Evolutionary conservation across 2,797 vertebrate genomes (phyloP), one percentile per base, ranked within the genome.

Genomic region (Rachycentron canadum): DNA sequence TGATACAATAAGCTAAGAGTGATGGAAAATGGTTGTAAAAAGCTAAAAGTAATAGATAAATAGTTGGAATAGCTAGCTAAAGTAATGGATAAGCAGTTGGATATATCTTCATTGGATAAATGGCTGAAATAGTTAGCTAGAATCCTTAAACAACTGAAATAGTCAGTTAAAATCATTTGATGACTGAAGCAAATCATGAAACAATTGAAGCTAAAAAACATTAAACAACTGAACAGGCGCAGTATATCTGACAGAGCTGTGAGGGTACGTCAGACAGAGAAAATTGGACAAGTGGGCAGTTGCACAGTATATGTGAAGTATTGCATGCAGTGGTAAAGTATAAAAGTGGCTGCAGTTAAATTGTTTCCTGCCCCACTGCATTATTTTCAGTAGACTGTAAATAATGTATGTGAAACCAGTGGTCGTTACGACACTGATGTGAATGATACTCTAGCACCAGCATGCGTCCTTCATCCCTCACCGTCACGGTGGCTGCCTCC

Each of bases 381-480:
- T 23, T 69, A 30, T 38, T 30, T 19, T 13, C 59, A 45, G 58
- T 7, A 4, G 9, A 55, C 36, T 47, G 57, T 78, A 71, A 67
- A 80, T 72, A 78, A 60, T 55, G 23, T 43, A 1, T 53, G 40
- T 70, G 57, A 59, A 78, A 75, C 43, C 70, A 16, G 8, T 19
- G 21, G 43, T 64, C 49, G 79, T 69, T 56, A 50, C 84, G 88
- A 81, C 77, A 69, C 53, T 68, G 83, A 83, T 79, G 66, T 82
- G 84, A 88, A 84, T 81, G 68, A 85, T 75, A 68, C 64, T 83
- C 43, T 23, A 34, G 45, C 56, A 50, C 19, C 58, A 56, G 58
- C 16, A 58, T 12, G 75, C 78, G 83, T 88, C 88, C 88, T 93
- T 91, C 81, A 82, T 89, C 77, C 69, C 41, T 89, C 79, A 76